Evolutionary conservation across 2,888 invertebrate species (phyloP).

Genomic region (Drosophila mimica): DNA sequence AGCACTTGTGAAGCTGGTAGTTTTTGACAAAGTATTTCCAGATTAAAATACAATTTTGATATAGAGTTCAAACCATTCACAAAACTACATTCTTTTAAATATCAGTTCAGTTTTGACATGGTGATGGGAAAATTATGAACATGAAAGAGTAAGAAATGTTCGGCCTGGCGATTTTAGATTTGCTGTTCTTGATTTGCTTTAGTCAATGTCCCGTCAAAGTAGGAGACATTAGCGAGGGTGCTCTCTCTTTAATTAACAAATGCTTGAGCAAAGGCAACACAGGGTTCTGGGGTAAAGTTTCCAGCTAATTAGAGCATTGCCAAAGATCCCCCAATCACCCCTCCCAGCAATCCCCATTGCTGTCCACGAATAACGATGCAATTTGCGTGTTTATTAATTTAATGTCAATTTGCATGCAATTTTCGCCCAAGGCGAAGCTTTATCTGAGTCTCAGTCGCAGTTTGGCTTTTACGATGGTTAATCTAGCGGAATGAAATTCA

Average conservation of each 20-base stretch:
- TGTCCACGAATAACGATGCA: slow-evolving; percentile 47
- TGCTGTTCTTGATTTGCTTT: slow-evolving; percentile 10
- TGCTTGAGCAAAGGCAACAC: slow-evolving; percentile 38
- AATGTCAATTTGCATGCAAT: slow-evolving; percentile 79
- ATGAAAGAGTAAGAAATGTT: background rate
- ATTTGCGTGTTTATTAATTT: slow-evolving; percentile 78
- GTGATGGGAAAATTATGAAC: no score
- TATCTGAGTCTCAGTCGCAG: slow-evolving; percentile 37
- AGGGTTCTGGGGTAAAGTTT: slow-evolving; percentile 58
- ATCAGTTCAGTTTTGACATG: background rate
- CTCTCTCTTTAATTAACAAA: slow-evolving; percentile 68
- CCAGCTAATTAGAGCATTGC: slow-evolving; percentile 65
- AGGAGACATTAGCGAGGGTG: slow-evolving; percentile 36
- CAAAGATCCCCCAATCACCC: background rate
- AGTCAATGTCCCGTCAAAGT: slow-evolving; percentile 47
- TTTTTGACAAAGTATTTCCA: background rate
- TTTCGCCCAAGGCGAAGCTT: slow-evolving; percentile 65
- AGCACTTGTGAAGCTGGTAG: background rate
- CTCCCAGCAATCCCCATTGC: background rate
- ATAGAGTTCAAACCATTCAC: no score
- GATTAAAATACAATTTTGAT: no score
- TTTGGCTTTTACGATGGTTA: slow-evolving; percentile 52
- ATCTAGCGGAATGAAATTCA: slow-evolving; percentile 60
- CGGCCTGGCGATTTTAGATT: background rate
- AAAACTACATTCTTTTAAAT: background rate